A percentile compares a stretch with the other conserved stretches of the same genome.
phyloP scores from a whole-genome alignment of 2,888 invertebrate genomes.

The Drosophila robusta region DNA sequence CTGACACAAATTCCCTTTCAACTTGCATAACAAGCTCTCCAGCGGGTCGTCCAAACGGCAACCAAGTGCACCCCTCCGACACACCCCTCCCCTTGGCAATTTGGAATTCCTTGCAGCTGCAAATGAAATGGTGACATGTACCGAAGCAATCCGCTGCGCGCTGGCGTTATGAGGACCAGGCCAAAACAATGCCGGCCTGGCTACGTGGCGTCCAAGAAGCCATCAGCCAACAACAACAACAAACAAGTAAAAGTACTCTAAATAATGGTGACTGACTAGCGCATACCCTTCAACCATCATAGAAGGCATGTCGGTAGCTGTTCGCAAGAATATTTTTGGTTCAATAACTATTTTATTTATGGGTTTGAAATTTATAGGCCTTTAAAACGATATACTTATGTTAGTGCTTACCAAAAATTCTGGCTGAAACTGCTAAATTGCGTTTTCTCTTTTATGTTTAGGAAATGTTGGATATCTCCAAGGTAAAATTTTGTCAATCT shows the following conservation, averaged over 20 bases:
- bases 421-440: no score
- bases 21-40: constrained; percentile 66
- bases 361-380: no score
- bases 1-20: constrained; percentile 76
- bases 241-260: not conserved
- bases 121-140: constrained; percentile 75
- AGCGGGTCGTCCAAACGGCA: constrained; percentile 43
- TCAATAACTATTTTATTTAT: no score
- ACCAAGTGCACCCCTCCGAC: not conserved
- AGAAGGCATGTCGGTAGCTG: no score
- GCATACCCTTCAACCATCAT: constrained; percentile 3
- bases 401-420: no score
- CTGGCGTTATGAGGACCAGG: constrained; percentile 40
- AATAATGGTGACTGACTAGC: not conserved
- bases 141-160: constrained; percentile 26
- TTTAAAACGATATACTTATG: no score
- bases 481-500: no score
- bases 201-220: constrained; percentile 46
- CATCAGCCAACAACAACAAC: constrained; percentile 26
- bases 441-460: no score
- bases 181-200: constrained; percentile 47
- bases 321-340: no score
- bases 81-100: constrained; percentile 27
- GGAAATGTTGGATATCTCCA: no score
- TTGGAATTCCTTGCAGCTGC: constrained; percentile 63